A percentile compares a stretch with the other conserved stretches of the same genome.
Conservation (phyloP, 2,888 invertebrate genomes). For the Salpingus planirostris region DNA sequence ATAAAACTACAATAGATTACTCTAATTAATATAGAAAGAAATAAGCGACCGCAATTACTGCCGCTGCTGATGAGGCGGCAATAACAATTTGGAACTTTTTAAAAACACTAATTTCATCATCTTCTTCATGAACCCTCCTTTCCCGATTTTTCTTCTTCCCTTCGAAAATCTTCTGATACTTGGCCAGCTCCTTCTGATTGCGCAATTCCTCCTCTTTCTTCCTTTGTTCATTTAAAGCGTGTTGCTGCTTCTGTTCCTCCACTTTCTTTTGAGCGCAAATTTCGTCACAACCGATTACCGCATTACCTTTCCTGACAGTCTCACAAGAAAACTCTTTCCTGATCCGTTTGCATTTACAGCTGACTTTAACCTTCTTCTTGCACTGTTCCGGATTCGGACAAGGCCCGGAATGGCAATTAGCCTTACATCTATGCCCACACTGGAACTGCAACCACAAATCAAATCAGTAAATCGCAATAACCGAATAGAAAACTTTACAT, state of each 20-base stretch:
- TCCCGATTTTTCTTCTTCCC: conserved; percentile 54
- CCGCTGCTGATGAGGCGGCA: neutral
- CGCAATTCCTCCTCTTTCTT: conserved; percentile 56
- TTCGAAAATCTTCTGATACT: conserved; percentile 65
- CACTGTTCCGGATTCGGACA: conserved; percentile 63
- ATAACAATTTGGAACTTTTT: conserved; percentile 43
- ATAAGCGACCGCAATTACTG: neutral
- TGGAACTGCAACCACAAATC: conserved; percentile 49
- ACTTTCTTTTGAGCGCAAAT: conserved; percentile 52
- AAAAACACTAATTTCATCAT: conserved; percentile 32
- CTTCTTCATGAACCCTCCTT: conserved; percentile 39
- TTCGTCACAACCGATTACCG: conserved; percentile 53
- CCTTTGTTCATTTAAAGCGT: conserved; percentile 48
- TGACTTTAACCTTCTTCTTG: conserved; percentile 68
- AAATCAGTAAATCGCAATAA: neutral
- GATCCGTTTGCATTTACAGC: conserved; percentile 68
- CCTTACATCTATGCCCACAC: conserved; percentile 77
- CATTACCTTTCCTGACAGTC: conserved; percentile 44
- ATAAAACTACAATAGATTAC: too few relatives aligned
- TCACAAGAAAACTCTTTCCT: conserved; percentile 67
- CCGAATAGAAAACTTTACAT: conserved; percentile 48
- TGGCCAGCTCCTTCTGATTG: conserved; percentile 64
- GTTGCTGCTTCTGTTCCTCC: conserved; percentile 46
- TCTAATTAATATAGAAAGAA: too few relatives aligned
- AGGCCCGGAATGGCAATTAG: conserved; percentile 62